phyloP scores from a whole-genome alignment of 2,797 vertebrate genomes.

The Alectoris magna region DNA sequence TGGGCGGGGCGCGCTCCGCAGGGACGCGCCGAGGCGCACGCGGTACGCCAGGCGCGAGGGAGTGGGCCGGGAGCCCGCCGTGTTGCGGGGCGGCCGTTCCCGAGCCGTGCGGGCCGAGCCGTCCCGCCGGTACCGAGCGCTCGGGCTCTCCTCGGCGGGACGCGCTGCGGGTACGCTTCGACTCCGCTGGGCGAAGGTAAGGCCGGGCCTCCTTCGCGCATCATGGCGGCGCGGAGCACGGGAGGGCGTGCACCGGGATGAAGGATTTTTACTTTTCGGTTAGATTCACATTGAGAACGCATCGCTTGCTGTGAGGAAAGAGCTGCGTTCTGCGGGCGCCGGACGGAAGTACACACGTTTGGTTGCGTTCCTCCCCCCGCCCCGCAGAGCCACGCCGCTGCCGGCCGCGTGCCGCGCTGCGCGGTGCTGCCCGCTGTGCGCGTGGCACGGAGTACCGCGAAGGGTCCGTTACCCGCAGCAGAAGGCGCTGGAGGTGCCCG shows the following conservation, averaged over 20 bases:
- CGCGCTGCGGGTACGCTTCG: too few relatives aligned
- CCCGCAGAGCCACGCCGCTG: background rate
- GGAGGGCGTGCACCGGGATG: accelerated
- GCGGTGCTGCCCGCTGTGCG: too few relatives aligned
- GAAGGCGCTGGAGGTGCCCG: conserved; percentile 7
- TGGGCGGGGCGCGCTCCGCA: too few relatives aligned
- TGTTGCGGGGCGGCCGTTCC: too few relatives aligned
- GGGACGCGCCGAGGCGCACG: too few relatives aligned
- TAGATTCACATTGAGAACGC: background rate
- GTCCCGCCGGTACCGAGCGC: too few relatives aligned
- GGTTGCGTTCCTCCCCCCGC: background rate
- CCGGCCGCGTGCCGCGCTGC: background rate
- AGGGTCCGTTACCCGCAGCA: conserved; percentile 24
- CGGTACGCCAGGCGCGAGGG: background rate
- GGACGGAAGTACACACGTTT: background rate
- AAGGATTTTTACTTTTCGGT: background rate
- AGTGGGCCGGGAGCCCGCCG: background rate
- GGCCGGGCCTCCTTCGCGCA: too few relatives aligned
- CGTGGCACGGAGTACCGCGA: background rate
- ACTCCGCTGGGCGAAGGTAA: background rate
- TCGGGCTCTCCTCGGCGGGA: too few relatives aligned
- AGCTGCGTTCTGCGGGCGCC: background rate
- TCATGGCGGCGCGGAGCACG: background rate
- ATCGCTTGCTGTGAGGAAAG: background rate
- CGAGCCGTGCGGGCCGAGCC: too few relatives aligned